These are phyloP conservation scores for Yponomeuta sedellus DNA, from an alignment of 2,888 invertebrate genomes.

Conservation along the genomic window DNA sequence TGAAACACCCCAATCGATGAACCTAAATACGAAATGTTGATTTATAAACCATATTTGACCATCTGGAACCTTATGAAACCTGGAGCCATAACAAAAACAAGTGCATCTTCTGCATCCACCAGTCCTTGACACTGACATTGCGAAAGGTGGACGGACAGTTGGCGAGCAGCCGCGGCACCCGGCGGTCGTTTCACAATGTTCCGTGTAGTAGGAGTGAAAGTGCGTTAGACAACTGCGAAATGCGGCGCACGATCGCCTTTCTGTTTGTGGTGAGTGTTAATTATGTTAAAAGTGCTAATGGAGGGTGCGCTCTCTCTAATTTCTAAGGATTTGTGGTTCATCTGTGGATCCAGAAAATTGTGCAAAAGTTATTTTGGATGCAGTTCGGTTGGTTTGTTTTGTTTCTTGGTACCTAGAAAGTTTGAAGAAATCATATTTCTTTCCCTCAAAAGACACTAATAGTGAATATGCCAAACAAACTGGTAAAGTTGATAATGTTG, in stretches of 20 bases:
- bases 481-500: background rate
- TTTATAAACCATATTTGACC: background rate
- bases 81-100: conserved; percentile 21
- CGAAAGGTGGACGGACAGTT: conserved; percentile 40
- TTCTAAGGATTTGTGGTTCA: conserved; percentile 28
- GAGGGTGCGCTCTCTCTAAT: conserved; percentile 44
- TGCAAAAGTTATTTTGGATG: background rate
- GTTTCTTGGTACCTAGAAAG: background rate
- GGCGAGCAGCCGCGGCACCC: conserved; percentile 48
- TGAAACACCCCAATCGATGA: background rate
- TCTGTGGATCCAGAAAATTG: conserved; percentile 15
- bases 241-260: conserved; percentile 69
- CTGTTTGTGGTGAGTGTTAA: conserved; percentile 74
- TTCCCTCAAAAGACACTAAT: too few species aligned
- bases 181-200: conserved; percentile 55
- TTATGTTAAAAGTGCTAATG: conserved; percentile 57
- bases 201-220: conserved; percentile 62
- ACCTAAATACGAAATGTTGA: background rate
- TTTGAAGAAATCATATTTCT: background rate
- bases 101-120: conserved; percentile 40
- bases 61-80: background rate
- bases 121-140: conserved; percentile 52
- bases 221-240: conserved; percentile 61
- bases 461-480: too few species aligned
- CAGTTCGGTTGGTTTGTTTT: background rate